These are phyloP conservation scores for Ganaspis sp. DNA, from an alignment of 1,140 invertebrate genomes.

Conservation along the genomic window DNA sequence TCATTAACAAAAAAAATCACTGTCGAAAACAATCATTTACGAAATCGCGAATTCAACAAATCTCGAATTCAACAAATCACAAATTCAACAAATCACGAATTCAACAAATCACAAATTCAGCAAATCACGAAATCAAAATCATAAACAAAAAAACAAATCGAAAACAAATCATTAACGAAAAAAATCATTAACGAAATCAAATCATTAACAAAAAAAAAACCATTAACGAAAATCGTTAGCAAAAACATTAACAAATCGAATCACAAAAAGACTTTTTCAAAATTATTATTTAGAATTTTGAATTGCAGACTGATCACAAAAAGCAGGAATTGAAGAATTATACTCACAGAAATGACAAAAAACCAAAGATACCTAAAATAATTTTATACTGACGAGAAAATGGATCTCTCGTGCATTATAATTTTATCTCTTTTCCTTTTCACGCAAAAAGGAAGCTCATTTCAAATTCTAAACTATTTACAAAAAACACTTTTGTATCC, in stretches of 20 bases:
- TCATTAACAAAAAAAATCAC: no score
- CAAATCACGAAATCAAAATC: no score
- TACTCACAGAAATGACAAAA: neutral
- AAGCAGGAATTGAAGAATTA: neutral
- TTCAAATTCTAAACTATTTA: slow-evolving; percentile 8
- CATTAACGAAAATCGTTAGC: no score
- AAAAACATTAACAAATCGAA: no score
- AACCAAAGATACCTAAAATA: neutral
- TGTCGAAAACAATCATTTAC: no score
- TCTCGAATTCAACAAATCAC: no score
- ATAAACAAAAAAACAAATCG: no score
- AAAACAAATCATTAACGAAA: no score
- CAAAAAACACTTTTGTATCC: neutral
- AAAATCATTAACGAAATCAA: no score
- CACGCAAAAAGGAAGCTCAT: neutral
- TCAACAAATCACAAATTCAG: no score
- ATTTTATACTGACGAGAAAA: neutral
- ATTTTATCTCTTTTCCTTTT: slow-evolving; percentile 1
- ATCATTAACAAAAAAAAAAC: neutral
- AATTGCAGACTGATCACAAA: slow-evolving; percentile 12
- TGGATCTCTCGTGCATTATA: neutral
- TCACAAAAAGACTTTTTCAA: neutral
- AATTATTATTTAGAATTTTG: neutral
- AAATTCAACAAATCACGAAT: no score
- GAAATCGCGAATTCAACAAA: no score